phyloP scores from a whole-genome alignment of 2,113 vertebrate genomes.

The Pithys albifrons region DNA sequence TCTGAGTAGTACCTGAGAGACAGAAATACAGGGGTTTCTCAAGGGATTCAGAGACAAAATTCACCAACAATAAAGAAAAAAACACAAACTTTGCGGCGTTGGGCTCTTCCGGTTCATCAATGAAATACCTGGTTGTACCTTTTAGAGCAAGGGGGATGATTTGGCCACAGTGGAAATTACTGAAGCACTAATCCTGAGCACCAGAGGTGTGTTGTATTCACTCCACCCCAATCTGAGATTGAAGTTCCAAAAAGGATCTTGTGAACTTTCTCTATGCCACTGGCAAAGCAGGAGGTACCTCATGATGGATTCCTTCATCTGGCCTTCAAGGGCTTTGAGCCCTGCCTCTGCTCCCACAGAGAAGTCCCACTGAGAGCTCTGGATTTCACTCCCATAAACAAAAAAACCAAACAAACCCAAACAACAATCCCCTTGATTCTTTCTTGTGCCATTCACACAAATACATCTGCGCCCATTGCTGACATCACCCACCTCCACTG shows the following conservation, averaged over 20 bases:
- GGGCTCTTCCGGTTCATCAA: neutral
- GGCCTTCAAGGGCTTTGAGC: neutral
- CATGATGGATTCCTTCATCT: neutral
- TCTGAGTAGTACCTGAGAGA: conserved; percentile 93
- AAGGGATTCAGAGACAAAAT: neutral
- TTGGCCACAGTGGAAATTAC: neutral
- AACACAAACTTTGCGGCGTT: neutral
- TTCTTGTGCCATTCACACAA: neutral
- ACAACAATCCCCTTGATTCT: neutral
- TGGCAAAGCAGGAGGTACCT: neutral
- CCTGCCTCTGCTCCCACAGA: neutral
- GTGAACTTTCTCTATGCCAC: neutral
- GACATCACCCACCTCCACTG: neutral
- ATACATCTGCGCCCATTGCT: neutral
- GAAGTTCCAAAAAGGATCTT: neutral
- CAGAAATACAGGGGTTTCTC: neutral
- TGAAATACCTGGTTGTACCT: neutral
- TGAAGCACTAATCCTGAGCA: neutral
- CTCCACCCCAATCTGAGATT: neutral
- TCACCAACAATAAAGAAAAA: neutral
- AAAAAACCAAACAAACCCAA: neutral
- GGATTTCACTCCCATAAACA: neutral
- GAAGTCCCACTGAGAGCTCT: neutral
- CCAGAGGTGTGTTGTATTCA: accelerated
- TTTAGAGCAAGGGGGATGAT: neutral